Base-by-base conservation (phyloP, 2,888 invertebrate genomes). In the Norana najaformis region DNA sequence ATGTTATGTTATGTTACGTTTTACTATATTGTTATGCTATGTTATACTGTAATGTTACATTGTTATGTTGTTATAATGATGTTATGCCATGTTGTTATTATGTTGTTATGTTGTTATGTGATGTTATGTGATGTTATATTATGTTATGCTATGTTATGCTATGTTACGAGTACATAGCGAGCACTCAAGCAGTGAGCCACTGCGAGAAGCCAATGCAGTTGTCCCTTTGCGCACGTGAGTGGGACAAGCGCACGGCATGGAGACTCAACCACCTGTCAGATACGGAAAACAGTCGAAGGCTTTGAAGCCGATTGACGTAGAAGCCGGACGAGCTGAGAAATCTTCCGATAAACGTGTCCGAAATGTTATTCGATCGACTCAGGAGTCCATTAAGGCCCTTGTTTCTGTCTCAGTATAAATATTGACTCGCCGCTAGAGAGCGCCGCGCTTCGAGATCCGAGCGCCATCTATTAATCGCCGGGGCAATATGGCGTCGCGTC, bases 401-500 rank as follows among this genome's bases (percentile, higher is more conserved):
- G 69, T 69, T n/a, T 69, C 69, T 69, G 69, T 69, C 69, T 69
- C 69, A 30, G 30, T 69, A 69, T 69, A 30, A 69, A 69, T 69
- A 69, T 69, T 69, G 69, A 69, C 69, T n/a, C 69, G 69, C 30
- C 69, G 69, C 69, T 8, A 69, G 69, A 69, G 30, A n/a, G 69
- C 69, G 69, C 69, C 11, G 47, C 47, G 47, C 47, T 18, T 41
- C 41, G 41, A 41, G 8, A 41, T 41, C 41, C 41, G 47, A 1
- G 47, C 47, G n/a, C 69, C 69, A 69, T 69, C 69, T 69, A 69
- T 30, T n/a, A n/a, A 16, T 69, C 69, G 69, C n/a, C 69, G n/a
- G 69, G 30, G 69, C 69, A 69, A 69, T 69, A 69, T 69, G 69
- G 69, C 69, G 69, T 69, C 69, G 69, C 69, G 69, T 69, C 69